These are phyloP conservation scores for Gobiocypris rarus DNA, from an alignment of 2,113 vertebrate species.

Conservation along the genomic window DNA sequence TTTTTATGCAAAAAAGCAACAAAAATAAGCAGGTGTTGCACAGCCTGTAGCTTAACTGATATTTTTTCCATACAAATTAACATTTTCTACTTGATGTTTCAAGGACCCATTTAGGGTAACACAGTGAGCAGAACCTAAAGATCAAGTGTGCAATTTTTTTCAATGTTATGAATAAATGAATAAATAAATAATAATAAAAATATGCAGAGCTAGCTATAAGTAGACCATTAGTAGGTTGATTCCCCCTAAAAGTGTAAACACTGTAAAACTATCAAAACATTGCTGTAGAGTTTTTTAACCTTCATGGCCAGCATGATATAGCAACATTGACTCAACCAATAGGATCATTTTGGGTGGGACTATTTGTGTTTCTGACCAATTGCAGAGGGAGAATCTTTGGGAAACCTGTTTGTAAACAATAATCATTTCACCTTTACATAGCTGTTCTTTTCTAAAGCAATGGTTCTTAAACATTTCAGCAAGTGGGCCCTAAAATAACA, in stretches of 20 bases:
- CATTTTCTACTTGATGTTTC: conserved; percentile 7
- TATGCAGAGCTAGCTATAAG: background rate
- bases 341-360: background rate
- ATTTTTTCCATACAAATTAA: conserved; percentile 23
- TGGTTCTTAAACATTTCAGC: background rate
- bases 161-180: conserved; percentile 28
- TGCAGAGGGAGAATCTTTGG: background rate
- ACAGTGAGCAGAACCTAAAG: background rate
- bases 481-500: background rate
- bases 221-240: conserved; percentile 13
- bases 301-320: background rate
- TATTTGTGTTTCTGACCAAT: background rate
- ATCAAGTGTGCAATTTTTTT: conserved; percentile 4
- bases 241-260: background rate
- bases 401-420: background rate
- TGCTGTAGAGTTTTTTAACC: background rate
- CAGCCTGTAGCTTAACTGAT: conserved; percentile 8
- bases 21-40: conserved; percentile 36
- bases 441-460: background rate
- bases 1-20: background rate
- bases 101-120: conserved; percentile 13
- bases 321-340: background rate
- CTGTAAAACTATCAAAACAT: conserved; percentile 5
- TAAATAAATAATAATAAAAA: conserved; percentile 2
- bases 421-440: background rate